Percentiles rank a stretch among this genome's conserved stretches.
These are phyloP conservation scores for Heliconius congener DNA, from an alignment of 1,140 invertebrate genomes.

Conservation along the genomic window DNA sequence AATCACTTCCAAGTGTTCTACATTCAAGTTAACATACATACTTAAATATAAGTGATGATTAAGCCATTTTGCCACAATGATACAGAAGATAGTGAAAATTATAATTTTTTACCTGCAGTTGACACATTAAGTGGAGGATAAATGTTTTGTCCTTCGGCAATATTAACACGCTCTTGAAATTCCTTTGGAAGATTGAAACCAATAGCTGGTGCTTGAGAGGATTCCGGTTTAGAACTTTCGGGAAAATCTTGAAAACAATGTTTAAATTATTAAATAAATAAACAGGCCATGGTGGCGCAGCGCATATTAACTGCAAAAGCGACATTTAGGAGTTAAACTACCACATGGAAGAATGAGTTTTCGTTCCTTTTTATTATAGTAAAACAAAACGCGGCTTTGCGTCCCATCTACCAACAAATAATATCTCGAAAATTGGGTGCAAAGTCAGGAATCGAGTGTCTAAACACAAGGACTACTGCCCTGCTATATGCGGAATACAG, in stretches of 20 bases:
- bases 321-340: no score
- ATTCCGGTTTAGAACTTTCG: slow-evolving; percentile 35
- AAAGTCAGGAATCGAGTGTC: no score
- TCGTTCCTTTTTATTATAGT: no score
- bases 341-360: no score
- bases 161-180: slow-evolving; percentile 57
- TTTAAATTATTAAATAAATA: background rate
- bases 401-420: no score
- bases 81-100: background rate
- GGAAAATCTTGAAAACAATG: background rate
- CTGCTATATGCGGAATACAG: no score
- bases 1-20: background rate
- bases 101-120: slow-evolving; percentile 59
- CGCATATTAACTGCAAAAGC: no score
- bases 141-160: slow-evolving; percentile 49
- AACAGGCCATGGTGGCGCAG: no score
- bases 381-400: no score
- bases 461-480: no score
- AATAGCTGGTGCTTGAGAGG: slow-evolving; percentile 43
- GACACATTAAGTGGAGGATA: slow-evolving; percentile 64
- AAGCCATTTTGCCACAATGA: background rate
- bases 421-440: no score
- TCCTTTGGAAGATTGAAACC: slow-evolving; percentile 67
- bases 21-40: background rate
- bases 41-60: slow-evolving; percentile 2